These are phyloP conservation scores for Ctena decussata DNA, from an alignment of 2,888 invertebrate genomes.

Conservation along the genomic window DNA sequence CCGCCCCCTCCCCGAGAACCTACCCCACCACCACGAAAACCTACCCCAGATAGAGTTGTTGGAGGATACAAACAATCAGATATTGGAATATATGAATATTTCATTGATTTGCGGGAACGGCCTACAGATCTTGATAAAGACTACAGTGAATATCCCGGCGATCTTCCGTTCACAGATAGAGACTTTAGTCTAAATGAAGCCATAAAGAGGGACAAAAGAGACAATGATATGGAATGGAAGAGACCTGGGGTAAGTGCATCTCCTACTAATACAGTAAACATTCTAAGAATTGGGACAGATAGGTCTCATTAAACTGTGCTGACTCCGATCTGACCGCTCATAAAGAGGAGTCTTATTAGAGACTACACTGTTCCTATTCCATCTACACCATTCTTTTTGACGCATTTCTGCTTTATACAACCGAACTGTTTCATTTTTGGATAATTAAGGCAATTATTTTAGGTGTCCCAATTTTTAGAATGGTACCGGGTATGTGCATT, in stretches of 20 bases:
- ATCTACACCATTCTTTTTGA: too few species aligned
- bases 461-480: too few species aligned
- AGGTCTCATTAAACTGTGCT: too few species aligned
- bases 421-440: too few species aligned
- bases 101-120: constrained; percentile 57
- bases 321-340: too few species aligned
- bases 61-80: constrained; percentile 44
- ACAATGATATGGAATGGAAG: constrained; percentile 74
- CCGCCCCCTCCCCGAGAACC: constrained; percentile 16
- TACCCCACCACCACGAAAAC: constrained; percentile 18
- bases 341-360: too few species aligned
- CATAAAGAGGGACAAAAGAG: constrained; percentile 58
- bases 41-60: neutral
- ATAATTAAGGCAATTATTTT: too few species aligned
- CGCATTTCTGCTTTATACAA: too few species aligned
- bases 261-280: too few species aligned
- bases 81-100: constrained; percentile 51
- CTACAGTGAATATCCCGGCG: constrained; percentile 45
- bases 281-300: too few species aligned
- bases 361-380: too few species aligned
- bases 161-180: constrained; percentile 69
- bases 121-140: constrained; percentile 52
- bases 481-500: too few species aligned
- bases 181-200: constrained; percentile 75
- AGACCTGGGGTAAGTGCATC: constrained; percentile 77